Evolutionary conservation across 2,888 invertebrate species (phyloP), one percentile per base, ranked within the genome.

Genomic region (Pterostichus madidus): DNA sequence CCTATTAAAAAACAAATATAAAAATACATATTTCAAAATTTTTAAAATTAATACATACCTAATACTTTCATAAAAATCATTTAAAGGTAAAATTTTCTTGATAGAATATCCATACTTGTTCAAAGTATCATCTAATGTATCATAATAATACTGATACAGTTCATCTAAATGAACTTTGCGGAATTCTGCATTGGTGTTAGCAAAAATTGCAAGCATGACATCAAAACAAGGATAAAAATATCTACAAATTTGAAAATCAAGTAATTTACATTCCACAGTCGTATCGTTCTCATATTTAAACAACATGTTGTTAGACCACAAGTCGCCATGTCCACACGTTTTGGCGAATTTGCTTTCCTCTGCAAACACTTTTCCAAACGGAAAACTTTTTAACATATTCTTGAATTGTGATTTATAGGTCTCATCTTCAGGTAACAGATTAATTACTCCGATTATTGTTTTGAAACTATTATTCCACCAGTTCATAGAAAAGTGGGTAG

Each of bases 261-360:
- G 83, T 10, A 89, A 84, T 83, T 86, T 86, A 10, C 86, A 85
- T 1, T 86, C 83, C 2, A 79, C 68, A 0, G 86, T 85, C 39
- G 83, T 61, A 31, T 84, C 84, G 10, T 81, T 73, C 7, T 53
- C 17, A 13, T 32, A 56, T 73, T 56, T 73, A 84, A 86, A 87
- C 35, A 89, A 79, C 73, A 89, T 87, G 84, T 89, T 89, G 61
- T 87, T 88, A 0, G 85, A 84, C 89, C 89, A 89, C 49, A 88
- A 83, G 83, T 88, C 88, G 32, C 87, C 87, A 77, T 89, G 89
- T 5, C 87, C 64, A 5, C 88, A 32, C 3, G 87, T 86, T 13
- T 77, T 84, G 76, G 77, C 84, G 44, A 85, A 84, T 17, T 84
- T 76, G 17, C 46, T 64, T 53, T 80, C 35, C n/a, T 76, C 53